These are phyloP conservation scores for Eilema depressum DNA, from an alignment of 2,888 invertebrate genomes.

Conservation along the genomic window DNA sequence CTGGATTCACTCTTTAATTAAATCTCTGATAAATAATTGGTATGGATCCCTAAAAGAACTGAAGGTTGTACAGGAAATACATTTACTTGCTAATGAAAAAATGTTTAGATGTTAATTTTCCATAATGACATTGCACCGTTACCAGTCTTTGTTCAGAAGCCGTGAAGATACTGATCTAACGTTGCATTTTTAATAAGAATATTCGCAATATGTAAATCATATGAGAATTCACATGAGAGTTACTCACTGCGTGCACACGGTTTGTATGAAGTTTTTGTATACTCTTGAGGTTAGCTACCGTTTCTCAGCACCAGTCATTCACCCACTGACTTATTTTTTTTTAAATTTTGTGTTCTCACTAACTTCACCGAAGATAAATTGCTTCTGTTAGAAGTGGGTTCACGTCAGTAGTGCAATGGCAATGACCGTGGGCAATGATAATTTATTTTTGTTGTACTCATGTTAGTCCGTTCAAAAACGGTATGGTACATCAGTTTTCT, in stretches of 20 bases:
- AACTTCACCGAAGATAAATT: too few species aligned
- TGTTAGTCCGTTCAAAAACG: too few species aligned
- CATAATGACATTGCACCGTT: conserved; percentile 4
- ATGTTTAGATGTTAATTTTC: neutral
- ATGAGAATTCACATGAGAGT: conserved; percentile 1
- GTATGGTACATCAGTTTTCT: too few species aligned
- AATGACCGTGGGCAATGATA: too few species aligned
- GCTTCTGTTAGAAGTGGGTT: too few species aligned
- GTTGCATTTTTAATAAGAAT: neutral
- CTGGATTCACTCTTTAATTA: neutral
- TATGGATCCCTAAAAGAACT: neutral
- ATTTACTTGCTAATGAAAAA: conserved; percentile 4
- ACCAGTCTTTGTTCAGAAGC: neutral
- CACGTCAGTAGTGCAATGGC: too few species aligned
- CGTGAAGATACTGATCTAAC: neutral
- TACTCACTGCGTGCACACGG: conserved; percentile 49
- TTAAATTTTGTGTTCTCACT: too few species aligned
- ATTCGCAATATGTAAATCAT: neutral
- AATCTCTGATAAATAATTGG: neutral
- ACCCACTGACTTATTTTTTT: neutral
- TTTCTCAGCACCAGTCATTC: neutral
- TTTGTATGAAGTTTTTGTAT: conserved; percentile 19
- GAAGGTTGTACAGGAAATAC: neutral
- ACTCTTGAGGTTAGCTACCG: neutral
- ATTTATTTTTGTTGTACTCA: too few species aligned